Evolutionary conservation across 2,888 invertebrate species (phyloP), one percentile per base, ranked within the genome.

Genomic region (Octodonta nipae): DNA sequence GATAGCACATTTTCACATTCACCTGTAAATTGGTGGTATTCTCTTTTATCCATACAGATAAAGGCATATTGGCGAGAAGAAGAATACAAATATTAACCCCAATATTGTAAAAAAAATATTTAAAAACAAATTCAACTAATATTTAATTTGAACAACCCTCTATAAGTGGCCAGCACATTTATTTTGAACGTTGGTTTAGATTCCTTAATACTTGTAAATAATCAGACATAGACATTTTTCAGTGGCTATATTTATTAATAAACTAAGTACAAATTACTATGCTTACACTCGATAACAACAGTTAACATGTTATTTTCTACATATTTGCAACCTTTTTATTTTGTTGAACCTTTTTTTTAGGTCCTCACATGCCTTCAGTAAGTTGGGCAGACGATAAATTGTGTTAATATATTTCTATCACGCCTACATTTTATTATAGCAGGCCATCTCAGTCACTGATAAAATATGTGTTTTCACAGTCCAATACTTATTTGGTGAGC

Each of bases 261-360:
- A 53, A 51, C 52, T 50, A 53, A 53, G 52, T 53, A 52, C 52
- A 54, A 54, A 54, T 53, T 54, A 53, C 54, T 54, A 54, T 54
- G 52, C 48, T 54, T 54, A 54, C 41, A 43, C 42, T 40, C 45
- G 17, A 12, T 20, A 52, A 52, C 54, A 54, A 52, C 50, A 52
- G 45, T 47, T 47, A 51, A 32, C 50, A 50, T 52, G 47, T 52
- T 54, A 54, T 54, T 54, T 54, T 52, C 52, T 42, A 49, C 49
- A 51, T 51, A 49, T 52, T 53, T 50, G 53, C 51, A 41, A 49
- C 48, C 51, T 52, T 52, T 46, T 52, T 50, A 46, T 46, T 45
- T 44, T 37, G 38, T 31, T 36, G 30, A 28, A 33, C 41, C 43
- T 40, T 43, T 48, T 42, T 39, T 40, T 38, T 41, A 25, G 37